Evolutionary conservation across 2,888 invertebrate genomes (phyloP), one percentile per base, ranked within the genome.

Genomic region (Melanchra persicariae): DNA sequence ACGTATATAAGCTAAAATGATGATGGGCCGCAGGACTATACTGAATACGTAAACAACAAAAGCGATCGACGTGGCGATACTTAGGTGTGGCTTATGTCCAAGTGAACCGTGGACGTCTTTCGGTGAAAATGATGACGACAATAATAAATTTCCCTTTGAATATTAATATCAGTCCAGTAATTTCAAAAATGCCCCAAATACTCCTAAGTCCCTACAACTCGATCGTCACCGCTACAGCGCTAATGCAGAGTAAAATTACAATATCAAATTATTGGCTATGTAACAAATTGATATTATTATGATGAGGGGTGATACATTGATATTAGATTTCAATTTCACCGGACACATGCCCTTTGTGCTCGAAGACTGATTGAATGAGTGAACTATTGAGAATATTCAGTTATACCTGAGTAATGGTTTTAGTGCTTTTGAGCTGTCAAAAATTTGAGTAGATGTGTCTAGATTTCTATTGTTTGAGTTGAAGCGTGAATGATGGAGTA

Each of bases 241-340:
- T 79, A 85, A 84, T 81, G 81, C 79, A 72, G 74, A 85, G 82
- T 85, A 79, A 81, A 85, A 84, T 85, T 85, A 85, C 84, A 84
- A 84, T 82, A 85, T 85, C 77, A 70, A 84, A 85, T 85, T 85
- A 84, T 79, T 74, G 82, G 78, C 73, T 77, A 77, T 63, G 73
- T 82, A 84, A 70, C 77, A 79, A 81, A 76, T 80, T 72, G 79
- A 77, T 79, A 74, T 67, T 74, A 73, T 73, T 79, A 74, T 67
- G 75, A 73, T 74, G 74, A 74, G 65, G 71, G 67, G 58, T 74
- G 79, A 73, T 79, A 82, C 57, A 79, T 78, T 77, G 70, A 77
- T 80, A 76, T 84, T 76, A 78, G 57, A 60, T 78, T 70, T 72
- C 74, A 52, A 78, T 78, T 72, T 74, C 45, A 59, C 49, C 1